Percentiles rank a stretch among this genome's conserved stretches.
phyloP scores from a whole-genome alignment of 2,113 vertebrate species.

The Brachypteracias leptosomus region DNA sequence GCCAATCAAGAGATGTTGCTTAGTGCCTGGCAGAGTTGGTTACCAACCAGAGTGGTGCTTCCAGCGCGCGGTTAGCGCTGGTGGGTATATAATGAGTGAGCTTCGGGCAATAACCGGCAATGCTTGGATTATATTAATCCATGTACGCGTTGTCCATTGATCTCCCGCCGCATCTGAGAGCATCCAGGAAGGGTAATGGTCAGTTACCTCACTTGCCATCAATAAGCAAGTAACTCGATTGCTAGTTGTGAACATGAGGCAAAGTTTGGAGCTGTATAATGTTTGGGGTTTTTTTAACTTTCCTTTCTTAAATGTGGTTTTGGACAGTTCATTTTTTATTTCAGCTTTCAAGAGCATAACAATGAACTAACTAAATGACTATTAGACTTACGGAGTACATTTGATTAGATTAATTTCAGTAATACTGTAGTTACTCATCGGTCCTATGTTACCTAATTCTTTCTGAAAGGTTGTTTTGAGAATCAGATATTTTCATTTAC shows the following conservation, averaged over 20 bases:
- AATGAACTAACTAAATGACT: not conserved
- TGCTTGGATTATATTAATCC: no score
- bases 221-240: not conserved
- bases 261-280: not conserved
- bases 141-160: no score
- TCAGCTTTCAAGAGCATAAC: not conserved
- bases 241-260: not conserved
- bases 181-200: not conserved
- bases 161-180: no score
- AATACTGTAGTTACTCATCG: not conserved
- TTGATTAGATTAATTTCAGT: not conserved
- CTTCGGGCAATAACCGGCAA: no score
- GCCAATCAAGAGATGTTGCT: no score
- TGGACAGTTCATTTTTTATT: not conserved
- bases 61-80: no score
- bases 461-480: conserved; percentile 11
- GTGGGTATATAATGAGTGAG: no score
- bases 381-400: not conserved
- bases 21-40: no score
- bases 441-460: not conserved
- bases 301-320: not conserved
- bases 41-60: no score
- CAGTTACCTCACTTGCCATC: not conserved
- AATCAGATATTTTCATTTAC: conserved; percentile 27
- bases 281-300: not conserved